A percentile compares a stretch with the other conserved stretches of the same genome.
These are phyloP conservation scores for Octodon degus DNA, from an alignment of 2,113 vertebrate species.

Conservation along the genomic window DNA sequence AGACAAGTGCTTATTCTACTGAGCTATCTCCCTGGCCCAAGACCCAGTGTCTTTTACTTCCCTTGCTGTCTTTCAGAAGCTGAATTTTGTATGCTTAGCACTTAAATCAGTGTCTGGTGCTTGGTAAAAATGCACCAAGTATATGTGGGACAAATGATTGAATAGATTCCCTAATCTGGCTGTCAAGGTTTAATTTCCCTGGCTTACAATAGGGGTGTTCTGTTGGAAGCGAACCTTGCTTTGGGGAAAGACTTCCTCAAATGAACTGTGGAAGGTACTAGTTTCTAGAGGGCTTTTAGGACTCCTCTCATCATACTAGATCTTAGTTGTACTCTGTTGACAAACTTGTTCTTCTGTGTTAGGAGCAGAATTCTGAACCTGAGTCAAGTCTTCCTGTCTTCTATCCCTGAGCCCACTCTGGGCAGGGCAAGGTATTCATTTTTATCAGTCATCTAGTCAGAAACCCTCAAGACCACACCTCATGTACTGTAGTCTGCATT, in stretches of 20 bases:
- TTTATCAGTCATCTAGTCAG: constrained; percentile 5
- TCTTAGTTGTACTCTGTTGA: constrained; percentile 4
- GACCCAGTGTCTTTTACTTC: background rate
- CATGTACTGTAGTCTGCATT: background rate
- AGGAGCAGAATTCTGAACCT: background rate
- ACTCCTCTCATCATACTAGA: background rate
- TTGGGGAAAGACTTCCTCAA: constrained; percentile 40
- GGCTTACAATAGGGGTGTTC: background rate
- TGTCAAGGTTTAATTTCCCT: background rate
- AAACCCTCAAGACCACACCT: background rate
- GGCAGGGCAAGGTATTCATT: constrained; percentile 51
- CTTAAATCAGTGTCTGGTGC: background rate
- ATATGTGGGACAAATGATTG: background rate
- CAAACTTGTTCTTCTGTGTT: background rate
- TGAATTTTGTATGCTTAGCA: background rate
- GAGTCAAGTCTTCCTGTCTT: constrained; percentile 4
- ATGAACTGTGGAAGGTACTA: background rate
- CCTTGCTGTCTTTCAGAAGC: background rate
- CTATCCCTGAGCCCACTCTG: background rate
- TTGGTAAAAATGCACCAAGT: background rate
- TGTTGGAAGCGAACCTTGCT: background rate
- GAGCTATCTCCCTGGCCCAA: no score
- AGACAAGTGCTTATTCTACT: no score
- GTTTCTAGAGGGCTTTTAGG: constrained; percentile 34
- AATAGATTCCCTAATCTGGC: background rate